Evolutionary conservation across 2,888 invertebrate genomes (phyloP).

Genomic region (Sarcophaga carnaria): DNA sequence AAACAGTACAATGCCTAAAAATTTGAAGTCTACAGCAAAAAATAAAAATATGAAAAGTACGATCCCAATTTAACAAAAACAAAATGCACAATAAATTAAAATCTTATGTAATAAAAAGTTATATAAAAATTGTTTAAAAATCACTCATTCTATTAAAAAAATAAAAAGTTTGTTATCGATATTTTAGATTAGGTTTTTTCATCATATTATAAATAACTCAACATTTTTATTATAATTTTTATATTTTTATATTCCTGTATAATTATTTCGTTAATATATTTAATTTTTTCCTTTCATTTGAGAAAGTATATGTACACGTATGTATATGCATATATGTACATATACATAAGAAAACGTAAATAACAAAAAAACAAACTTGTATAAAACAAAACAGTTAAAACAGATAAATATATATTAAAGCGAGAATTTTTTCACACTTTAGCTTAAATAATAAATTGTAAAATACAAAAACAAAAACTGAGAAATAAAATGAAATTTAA

Average conservation of each 20-base stretch:
- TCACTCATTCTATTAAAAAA: conserved; percentile 51
- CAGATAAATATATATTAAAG: conserved; percentile 77
- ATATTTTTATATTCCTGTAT: conserved; percentile 42
- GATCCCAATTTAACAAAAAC: conserved; percentile 73
- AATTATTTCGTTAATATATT: conserved; percentile 42
- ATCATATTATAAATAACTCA: conserved; percentile 53
- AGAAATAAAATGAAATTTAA: conserved; percentile 81
- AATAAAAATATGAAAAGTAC: conserved; percentile 35
- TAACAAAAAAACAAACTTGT: conserved; percentile 70
- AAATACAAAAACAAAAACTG: conserved; percentile 79
- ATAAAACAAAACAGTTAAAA: conserved; percentile 71
- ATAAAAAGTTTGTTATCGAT: conserved; percentile 41
- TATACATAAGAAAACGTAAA: conserved; percentile 71
- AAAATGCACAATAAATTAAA: conserved; percentile 79
- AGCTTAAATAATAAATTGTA: conserved; percentile 81
- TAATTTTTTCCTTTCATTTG: conserved; percentile 52
- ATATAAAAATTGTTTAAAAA: conserved; percentile 68
- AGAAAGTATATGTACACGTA: conserved; percentile 26
- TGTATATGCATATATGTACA: background rate
- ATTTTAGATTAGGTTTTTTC: conserved; percentile 50
- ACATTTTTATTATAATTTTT: conserved; percentile 24
- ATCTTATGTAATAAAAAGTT: conserved; percentile 74
- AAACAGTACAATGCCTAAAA: conserved; percentile 71
- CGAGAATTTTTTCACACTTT: conserved; percentile 82
- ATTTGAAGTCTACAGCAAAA: conserved; percentile 64